These are phyloP conservation scores for Spodoptera litura DNA, from an alignment of 1,140 invertebrate species.

Conservation along the genomic window DNA sequence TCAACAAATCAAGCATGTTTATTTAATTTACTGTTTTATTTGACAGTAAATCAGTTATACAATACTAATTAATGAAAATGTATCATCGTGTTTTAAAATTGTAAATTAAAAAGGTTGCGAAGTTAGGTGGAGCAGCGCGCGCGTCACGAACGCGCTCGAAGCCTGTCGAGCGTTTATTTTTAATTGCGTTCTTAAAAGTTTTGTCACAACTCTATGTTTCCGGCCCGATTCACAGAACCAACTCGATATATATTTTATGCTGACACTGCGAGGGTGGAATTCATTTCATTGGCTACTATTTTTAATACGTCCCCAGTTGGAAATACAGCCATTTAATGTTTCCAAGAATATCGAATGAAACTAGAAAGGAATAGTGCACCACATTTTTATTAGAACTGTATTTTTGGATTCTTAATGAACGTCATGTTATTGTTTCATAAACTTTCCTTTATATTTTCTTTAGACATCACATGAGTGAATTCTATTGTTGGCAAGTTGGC, in stretches of 20 bases:
- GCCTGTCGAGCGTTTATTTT: constrained; percentile 61
- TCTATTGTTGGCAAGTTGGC: no score
- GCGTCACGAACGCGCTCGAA: constrained; percentile 32
- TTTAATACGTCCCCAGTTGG: no score
- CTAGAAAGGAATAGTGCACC: no score
- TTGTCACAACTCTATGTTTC: constrained; percentile 58
- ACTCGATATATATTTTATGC: constrained; percentile 10
- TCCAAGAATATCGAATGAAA: no score
- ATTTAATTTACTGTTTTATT: neutral
- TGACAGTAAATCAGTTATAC: neutral
- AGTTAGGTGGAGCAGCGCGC: no score
- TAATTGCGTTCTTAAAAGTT: constrained; percentile 63
- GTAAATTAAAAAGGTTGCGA: constrained; percentile 19
- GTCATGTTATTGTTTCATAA: no score
- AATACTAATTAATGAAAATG: constrained; percentile 21
- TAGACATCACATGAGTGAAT: no score
- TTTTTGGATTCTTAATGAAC: no score
- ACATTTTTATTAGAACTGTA: no score
- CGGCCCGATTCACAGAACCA: constrained; percentile 16
- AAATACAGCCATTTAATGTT: no score
- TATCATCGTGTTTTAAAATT: constrained; percentile 40
- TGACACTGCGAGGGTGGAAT: neutral
- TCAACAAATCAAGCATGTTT: neutral
- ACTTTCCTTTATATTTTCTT: no score
- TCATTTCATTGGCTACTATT: neutral